Percentiles rank a stretch among this genome's conserved stretches.
phyloP scores from a whole-genome alignment of 1,140 invertebrate species.

The Diachasma alloeum region DNA sequence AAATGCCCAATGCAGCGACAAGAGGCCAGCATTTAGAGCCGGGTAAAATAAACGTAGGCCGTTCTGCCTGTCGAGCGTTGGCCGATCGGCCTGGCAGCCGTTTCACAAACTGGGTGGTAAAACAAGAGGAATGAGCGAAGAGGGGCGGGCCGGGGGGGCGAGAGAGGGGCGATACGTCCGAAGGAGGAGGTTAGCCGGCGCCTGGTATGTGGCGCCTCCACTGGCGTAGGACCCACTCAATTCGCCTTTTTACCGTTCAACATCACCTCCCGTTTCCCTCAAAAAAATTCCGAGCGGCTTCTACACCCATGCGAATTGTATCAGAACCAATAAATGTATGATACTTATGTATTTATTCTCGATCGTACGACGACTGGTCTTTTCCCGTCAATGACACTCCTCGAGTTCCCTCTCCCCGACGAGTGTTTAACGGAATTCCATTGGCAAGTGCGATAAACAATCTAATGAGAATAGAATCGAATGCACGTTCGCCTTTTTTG shows the following conservation, averaged over 20 bases:
- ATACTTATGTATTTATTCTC: neutral
- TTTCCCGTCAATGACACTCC: slow-evolving; percentile 9
- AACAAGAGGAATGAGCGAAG: neutral
- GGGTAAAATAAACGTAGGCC: neutral
- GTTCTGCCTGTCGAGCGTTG: neutral
- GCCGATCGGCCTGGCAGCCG: neutral
- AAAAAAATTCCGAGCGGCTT: neutral
- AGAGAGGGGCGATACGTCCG: neutral
- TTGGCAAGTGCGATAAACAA: neutral
- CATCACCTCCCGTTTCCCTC: slow-evolving; percentile 2
- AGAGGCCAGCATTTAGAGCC: neutral
- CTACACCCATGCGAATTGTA: neutral
- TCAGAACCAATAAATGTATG: neutral
- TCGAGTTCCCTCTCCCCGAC: neutral
- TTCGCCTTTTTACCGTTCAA: slow-evolving; percentile 30
- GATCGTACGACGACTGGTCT: neutral
- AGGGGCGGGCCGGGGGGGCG: neutral
- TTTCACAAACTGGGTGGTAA: neutral
- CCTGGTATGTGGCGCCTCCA: slow-evolving; percentile 62
- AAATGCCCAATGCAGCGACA: neutral
- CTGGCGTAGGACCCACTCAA: slow-evolving; percentile 58
- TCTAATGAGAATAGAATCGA: neutral
- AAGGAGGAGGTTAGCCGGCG: slow-evolving; percentile 52
- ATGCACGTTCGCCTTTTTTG: neutral
- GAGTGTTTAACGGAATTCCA: neutral